phyloP scores from a whole-genome alignment of 1,140 invertebrate species.

The Dysdera silvatica region DNA sequence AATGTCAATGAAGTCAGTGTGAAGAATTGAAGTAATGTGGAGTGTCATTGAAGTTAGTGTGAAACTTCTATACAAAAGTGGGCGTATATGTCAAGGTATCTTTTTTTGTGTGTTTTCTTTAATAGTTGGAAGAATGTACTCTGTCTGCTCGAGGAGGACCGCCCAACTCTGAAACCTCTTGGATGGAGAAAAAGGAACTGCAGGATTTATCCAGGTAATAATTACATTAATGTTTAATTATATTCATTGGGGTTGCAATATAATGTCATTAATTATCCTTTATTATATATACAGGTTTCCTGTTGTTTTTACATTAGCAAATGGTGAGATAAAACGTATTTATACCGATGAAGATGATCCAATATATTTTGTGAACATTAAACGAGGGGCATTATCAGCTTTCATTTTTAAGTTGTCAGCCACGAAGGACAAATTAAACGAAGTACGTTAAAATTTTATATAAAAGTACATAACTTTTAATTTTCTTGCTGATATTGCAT shows the following conservation, averaged over 20 bases:
- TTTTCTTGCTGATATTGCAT: no score
- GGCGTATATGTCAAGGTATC: no score
- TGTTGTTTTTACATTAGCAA: background rate
- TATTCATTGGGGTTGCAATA: background rate
- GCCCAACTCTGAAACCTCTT: background rate
- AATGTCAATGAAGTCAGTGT: no score
- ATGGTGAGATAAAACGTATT: constrained; percentile 13
- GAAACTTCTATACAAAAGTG: no score
- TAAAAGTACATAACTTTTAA: no score
- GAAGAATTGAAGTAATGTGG: no score
- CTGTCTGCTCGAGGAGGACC: background rate
- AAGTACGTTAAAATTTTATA: no score
- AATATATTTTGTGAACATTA: constrained; percentile 20
- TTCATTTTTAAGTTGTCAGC: constrained; percentile 20
- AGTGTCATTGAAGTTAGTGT: no score
- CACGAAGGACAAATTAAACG: background rate
- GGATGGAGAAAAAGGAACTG: background rate
- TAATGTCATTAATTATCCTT: background rate
- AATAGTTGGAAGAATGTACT: background rate
- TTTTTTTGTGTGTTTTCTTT: no score
- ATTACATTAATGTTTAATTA: background rate
- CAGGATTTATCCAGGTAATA: constrained; percentile 9
- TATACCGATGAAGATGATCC: constrained; percentile 7
- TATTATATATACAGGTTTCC: constrained; percentile 11
- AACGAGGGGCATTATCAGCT: constrained; percentile 20